Evolutionary conservation across 2,888 invertebrate species (phyloP).

Genomic region (Nowickia ferox): DNA sequence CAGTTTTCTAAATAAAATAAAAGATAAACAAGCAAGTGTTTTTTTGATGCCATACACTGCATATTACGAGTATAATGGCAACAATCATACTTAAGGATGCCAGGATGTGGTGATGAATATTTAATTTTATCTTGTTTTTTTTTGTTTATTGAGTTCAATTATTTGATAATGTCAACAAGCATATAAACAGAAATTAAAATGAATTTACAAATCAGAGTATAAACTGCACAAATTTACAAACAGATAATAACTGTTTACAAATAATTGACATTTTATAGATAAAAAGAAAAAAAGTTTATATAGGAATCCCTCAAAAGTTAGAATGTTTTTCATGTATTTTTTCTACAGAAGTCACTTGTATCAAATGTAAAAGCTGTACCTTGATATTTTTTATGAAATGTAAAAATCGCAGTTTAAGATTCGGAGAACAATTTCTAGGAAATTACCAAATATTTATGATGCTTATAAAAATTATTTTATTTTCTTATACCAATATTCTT

Average conservation of each 20-base stretch:
- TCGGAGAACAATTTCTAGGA: too few species aligned
- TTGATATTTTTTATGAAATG: too few species aligned
- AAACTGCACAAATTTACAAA: background rate
- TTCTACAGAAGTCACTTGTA: too few species aligned
- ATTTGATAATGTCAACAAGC: conserved; percentile 42
- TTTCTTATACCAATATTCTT: background rate
- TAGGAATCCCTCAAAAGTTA: too few species aligned
- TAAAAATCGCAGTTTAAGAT: too few species aligned
- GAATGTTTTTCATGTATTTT: too few species aligned
- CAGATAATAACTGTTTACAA: background rate
- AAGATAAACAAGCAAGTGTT: conserved; percentile 4
- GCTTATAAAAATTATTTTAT: too few species aligned
- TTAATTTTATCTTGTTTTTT: conserved; percentile 57
- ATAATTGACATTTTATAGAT: background rate
- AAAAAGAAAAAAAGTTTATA: background rate
- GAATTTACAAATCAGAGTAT: conserved; percentile 1
- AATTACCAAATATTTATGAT: too few species aligned
- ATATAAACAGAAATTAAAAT: conserved; percentile 37
- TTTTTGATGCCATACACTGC: conserved; percentile 10
- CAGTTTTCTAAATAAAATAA: conserved; percentile 22
- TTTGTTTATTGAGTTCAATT: conserved; percentile 57
- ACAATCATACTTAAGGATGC: conserved; percentile 59
- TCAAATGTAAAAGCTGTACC: too few species aligned
- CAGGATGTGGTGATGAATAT: conserved; percentile 63
- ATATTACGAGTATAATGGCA: conserved; percentile 55